Conservation (phyloP, 2,113 vertebrate species). For the Tylochromis polylepis region DNA sequence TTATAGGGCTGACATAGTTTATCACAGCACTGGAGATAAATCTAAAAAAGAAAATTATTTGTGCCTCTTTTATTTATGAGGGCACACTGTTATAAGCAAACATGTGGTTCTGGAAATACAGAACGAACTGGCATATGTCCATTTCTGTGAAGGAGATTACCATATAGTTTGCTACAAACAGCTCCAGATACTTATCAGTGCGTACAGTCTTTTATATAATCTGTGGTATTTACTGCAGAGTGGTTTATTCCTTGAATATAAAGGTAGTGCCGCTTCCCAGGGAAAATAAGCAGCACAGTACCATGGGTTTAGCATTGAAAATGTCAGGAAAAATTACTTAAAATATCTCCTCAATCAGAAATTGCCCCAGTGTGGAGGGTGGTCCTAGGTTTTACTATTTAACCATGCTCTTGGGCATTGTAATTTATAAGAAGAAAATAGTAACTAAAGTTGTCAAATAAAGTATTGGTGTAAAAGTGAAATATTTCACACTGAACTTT, state of each 20-base stretch:
- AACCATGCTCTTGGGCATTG: background rate
- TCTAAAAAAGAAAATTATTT: slow-evolving; percentile 24
- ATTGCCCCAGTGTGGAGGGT: background rate
- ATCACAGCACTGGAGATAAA: slow-evolving; percentile 4
- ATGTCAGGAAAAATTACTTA: background rate
- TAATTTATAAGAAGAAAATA: background rate
- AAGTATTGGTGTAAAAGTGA: background rate
- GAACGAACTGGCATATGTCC: background rate
- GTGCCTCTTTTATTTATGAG: background rate
- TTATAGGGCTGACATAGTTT: background rate
- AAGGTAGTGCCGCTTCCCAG: background rate
- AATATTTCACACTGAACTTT: background rate
- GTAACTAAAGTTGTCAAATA: background rate
- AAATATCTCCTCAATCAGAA: background rate
- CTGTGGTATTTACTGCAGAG: background rate
- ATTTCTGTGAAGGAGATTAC: background rate
- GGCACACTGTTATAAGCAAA: background rate
- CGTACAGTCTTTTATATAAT: background rate
- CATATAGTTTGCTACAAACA: background rate
- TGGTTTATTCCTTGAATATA: background rate
- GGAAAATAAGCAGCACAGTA: background rate
- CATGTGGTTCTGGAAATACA: background rate
- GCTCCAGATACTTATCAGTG: background rate
- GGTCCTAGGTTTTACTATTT: background rate
- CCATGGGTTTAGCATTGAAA: background rate